Evolutionary conservation across 2,797 vertebrate genomes (phyloP), one percentile per base, ranked within the genome.

Genomic region (Channa striata): DNA sequence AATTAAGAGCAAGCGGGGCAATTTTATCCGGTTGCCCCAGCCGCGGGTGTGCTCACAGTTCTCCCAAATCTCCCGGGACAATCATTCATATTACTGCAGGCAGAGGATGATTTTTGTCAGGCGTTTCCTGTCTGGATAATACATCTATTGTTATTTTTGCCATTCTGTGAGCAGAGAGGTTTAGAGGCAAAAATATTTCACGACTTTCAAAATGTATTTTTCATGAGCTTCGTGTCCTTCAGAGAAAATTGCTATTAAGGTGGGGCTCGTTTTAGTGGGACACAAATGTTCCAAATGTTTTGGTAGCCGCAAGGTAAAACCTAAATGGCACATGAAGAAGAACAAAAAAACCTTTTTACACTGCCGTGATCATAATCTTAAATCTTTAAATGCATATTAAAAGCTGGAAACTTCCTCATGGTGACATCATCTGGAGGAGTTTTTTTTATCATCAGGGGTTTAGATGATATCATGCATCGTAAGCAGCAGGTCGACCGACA

Each of bases 151-250:
- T 91, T 88, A 66, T 81, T 84, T 73, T 75, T 73, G 62, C 72
- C 76, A 57, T 71, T 80, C 60, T 70, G 36, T 52, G 68, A 80
- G 68, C 60, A 37, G 50, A 69, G 75, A 61, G 64, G 65, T 81
- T 90, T 71, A 25, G 72, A 81, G 71, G 70, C 65, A 59, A 52
- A 74, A 84, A 69, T 80, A 76, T 82, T 81, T 88, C 81, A 87
- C 85, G 82, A 85, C 79, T 90, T 89, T 89, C 48, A 71, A 71
- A 81, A 81, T 90, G 34, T 74, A 87, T 87, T 90, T 91, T 91
- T 87, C 53, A 85, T 83, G 77, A 82, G 85, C 40, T 79, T 63
- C 25, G 42, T 66, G 71, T 83, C 79, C 83, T 80, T 88, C 74
- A 68, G 77, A 86, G 77, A 72, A 87, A 91, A 81, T 77, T 81